Percentiles rank a stretch among this genome's conserved stretches.
These are phyloP conservation scores for Lymantria dispar DNA, from an alignment of 2,888 invertebrate species.

Conservation along the genomic window DNA sequence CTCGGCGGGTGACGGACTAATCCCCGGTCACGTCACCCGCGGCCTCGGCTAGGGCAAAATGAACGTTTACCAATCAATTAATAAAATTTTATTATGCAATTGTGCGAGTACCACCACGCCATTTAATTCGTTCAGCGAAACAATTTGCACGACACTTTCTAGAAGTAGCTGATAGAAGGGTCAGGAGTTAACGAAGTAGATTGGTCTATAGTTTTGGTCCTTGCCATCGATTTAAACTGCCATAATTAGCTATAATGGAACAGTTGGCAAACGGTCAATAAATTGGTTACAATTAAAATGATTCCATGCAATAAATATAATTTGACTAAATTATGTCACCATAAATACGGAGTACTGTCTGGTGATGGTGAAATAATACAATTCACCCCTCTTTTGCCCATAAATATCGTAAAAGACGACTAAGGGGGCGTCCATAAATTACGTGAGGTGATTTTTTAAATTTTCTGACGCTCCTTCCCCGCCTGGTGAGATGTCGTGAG, in stretches of 20 bases:
- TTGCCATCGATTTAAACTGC: constrained; percentile 48
- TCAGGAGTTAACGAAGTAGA: constrained; percentile 53
- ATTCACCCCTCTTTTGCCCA: too few relatives aligned
- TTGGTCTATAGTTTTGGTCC: constrained; percentile 45
- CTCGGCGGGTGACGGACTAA: too few relatives aligned
- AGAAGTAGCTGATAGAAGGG: constrained; percentile 50
- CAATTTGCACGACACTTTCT: constrained; percentile 51
- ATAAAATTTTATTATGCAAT: not conserved
- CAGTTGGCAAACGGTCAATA: constrained; percentile 6
- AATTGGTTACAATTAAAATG: constrained; percentile 11
- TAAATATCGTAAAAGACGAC: too few relatives aligned
- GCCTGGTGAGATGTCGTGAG: too few relatives aligned
- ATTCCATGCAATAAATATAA: constrained; percentile 10
- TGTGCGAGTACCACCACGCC: not conserved
- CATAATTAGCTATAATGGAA: constrained; percentile 38
- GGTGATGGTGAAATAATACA: too few relatives aligned
- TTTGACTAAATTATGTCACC: constrained; percentile 6
- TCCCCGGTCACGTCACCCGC: too few relatives aligned
- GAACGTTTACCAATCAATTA: not conserved
- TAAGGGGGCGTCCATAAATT: too few relatives aligned
- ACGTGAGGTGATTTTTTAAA: too few relatives aligned
- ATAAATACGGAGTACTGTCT: too few relatives aligned
- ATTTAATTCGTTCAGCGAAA: constrained; percentile 11
- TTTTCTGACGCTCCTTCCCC: too few relatives aligned
- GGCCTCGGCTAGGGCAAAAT: too few relatives aligned